Percentiles rank a stretch among this genome's conserved stretches.
phyloP scores from a whole-genome alignment of 2,888 invertebrate genomes.

The Metacarcinus magister region DNA sequence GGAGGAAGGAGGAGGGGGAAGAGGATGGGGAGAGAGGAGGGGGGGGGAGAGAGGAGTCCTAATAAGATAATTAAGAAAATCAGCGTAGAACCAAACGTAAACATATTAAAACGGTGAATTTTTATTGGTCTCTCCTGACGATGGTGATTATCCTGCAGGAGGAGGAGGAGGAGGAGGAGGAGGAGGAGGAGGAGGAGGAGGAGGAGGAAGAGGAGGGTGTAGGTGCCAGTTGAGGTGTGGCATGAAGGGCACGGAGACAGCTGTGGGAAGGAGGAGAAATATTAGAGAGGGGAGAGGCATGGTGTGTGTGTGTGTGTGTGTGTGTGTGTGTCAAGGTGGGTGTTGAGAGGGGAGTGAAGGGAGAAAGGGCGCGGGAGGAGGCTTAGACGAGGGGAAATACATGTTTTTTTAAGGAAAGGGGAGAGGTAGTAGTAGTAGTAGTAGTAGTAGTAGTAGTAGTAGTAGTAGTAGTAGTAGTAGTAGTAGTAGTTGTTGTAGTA shows the following conservation, averaged over 20 bases:
- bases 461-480: no score
- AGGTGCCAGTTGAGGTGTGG: background rate
- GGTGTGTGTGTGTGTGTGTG: slow-evolving; percentile 26
- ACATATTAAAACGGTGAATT: background rate
- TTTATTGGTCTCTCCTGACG: background rate
- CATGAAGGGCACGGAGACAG: background rate
- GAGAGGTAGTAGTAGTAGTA: background rate
- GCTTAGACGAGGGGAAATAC: background rate
- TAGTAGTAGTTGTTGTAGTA: no score
- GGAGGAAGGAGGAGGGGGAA: no score
- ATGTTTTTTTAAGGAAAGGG: slow-evolving; percentile 2
- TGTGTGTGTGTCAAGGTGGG: background rate
- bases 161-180: background rate
- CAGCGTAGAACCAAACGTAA: background rate
- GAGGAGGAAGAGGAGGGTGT: background rate
- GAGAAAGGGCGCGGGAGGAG: background rate
- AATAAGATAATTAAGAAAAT: slow-evolving; percentile 36
- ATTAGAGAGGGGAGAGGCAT: background rate
- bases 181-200: background rate
- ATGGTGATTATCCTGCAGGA: background rate
- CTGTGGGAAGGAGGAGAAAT: slow-evolving; percentile 36
- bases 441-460: no score
- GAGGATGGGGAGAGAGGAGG: background rate
- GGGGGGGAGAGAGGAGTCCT: background rate
- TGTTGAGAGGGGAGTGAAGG: background rate